These are phyloP conservation scores for Sylvia borin DNA, from an alignment of 2,797 vertebrate species.

Conservation along the genomic window DNA sequence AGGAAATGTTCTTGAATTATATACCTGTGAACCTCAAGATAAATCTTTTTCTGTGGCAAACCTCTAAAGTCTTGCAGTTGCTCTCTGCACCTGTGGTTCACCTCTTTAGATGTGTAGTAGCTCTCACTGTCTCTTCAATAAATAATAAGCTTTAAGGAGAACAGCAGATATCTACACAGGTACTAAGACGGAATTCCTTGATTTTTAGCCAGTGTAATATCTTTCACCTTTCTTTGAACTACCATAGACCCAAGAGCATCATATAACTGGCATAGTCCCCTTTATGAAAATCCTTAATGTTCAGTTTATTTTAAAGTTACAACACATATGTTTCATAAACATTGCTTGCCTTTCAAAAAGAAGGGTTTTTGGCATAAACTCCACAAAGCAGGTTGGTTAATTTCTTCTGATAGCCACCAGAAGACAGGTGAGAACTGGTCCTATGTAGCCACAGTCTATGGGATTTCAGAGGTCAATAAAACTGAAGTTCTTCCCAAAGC, in stretches of 20 bases:
- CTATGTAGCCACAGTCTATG: not conserved
- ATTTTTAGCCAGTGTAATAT: not conserved
- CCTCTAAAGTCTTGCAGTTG: not conserved
- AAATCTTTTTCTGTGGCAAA: not conserved
- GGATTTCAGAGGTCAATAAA: not conserved
- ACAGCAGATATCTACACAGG: not conserved
- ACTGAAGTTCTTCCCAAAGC: not conserved
- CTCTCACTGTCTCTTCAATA: slow-evolving; percentile 13
- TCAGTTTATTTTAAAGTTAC: not conserved
- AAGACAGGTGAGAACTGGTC: not conserved
- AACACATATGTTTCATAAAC: not conserved
- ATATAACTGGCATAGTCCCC: not conserved
- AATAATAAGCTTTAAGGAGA: not conserved
- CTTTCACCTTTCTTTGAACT: slow-evolving; percentile 9
- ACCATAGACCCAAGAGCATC: not conserved
- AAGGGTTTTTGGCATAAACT: not conserved
- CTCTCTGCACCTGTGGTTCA: not conserved
- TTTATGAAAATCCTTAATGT: not conserved
- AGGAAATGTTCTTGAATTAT: not conserved
- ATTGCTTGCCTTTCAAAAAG: not conserved
- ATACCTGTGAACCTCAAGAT: not conserved
- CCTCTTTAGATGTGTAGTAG: not conserved
- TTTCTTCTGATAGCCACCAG: not conserved
- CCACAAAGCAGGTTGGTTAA: not conserved
- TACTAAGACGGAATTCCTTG: not conserved